Conservation (phyloP, 37 sponge, comb jelly and placozoan species). For the Dysidea cf. avara region DNA sequence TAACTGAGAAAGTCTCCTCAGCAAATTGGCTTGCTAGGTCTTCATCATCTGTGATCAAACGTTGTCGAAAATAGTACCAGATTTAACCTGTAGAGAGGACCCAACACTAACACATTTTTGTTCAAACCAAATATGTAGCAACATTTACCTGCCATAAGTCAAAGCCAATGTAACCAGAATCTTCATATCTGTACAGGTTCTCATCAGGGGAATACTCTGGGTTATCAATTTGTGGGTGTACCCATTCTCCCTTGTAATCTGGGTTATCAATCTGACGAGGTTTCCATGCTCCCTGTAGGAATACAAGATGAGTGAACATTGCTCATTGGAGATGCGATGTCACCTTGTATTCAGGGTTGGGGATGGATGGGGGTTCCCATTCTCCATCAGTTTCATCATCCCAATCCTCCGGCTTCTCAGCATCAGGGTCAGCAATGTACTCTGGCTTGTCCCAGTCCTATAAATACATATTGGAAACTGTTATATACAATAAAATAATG, state of each 20-base stretch:
- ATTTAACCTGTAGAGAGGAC: conserved; percentile 75
- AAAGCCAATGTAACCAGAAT: conserved; percentile 86
- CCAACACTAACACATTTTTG: too few relatives aligned
- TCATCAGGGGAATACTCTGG: conserved; percentile 87
- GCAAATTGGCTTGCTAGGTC: conserved; percentile 83
- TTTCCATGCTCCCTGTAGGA: conserved; percentile 96
- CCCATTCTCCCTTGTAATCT: conserved; percentile 96
- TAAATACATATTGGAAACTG: neutral
- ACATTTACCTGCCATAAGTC: conserved; percentile 95
- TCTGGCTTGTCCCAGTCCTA: conserved; percentile 97
- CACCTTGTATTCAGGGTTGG: conserved; percentile 98
- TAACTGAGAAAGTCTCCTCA: conserved; percentile 79
- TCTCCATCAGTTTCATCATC: conserved; percentile 99
- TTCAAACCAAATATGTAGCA: too few relatives aligned
- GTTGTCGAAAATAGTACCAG: conserved; percentile 99
- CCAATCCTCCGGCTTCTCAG: conserved; percentile 97
- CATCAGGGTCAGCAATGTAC: conserved; percentile 97
- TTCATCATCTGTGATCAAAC: conserved; percentile 93
- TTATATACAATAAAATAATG: too few relatives aligned
- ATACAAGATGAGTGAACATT: too few relatives aligned
- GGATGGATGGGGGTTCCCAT: conserved; percentile 97
- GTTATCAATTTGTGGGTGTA: conserved; percentile 89
- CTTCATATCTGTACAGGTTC: conserved; percentile 75
- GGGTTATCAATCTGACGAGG: conserved; percentile 97
- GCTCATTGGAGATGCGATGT: neutral